Base-by-base conservation (phyloP, 2,888 invertebrate species). In the Selenia dentaria region DNA sequence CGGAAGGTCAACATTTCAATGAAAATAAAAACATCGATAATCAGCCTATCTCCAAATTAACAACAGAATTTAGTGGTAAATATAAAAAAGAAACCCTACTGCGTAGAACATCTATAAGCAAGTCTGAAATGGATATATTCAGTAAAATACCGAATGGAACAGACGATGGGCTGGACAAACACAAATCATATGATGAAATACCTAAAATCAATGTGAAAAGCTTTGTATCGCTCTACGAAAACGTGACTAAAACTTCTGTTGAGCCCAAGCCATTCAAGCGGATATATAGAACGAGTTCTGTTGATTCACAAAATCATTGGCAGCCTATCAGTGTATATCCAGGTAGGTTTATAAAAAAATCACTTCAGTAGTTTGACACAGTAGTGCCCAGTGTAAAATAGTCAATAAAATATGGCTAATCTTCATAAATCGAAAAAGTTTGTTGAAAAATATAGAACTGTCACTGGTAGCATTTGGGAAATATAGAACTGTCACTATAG, bases 81-180 rank as follows among this genome's bases (percentile, higher is more conserved):
- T 60, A 62, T 18, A 64, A 61, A 39, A 59, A 57, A 14, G 55
- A 39, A 25, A 64, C 65, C 14, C 43, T 56, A 40, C 60, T 83
- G n/a, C 67, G 74, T 3, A 83, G 75, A 60, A 74, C 74, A 33
- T 81, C 80, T 6, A 77, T 83, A n/a, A 90, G 90, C 54, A 89
- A 81, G 65, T 90, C 90, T 12, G 90, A 90, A 72, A 87, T 85
- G 88, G 90, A 90, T 44, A 84, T 90, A 58, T 90, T 89, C 38
- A 88, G 70, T 42, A 90, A 85, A 72, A 54, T 69, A n/a, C 56
- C 71, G 37, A 63, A 52, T 36, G 68, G 67, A 40, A 34, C 60
- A 8, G 52, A 57, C 24, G 72, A 79, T 18, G 75, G 79, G 33
- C 66, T 86, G 31, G 83, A 87, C 34, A 86, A 82, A 70, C 74